Evolutionary conservation across 2,888 invertebrate genomes (phyloP).

Genomic region (Aethes cnicana): DNA sequence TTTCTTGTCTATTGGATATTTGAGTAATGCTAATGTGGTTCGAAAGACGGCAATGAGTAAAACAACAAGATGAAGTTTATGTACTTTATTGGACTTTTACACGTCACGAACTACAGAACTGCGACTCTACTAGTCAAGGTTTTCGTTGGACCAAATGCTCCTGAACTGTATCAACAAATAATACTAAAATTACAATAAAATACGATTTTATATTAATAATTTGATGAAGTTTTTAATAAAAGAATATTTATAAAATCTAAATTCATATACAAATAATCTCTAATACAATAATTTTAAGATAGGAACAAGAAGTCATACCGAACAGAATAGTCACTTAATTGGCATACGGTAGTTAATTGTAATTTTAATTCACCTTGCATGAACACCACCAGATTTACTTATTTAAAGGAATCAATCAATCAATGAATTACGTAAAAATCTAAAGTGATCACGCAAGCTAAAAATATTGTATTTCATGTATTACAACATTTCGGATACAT

Average conservation of each 20-base stretch:
- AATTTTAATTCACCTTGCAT: no score
- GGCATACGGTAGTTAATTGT: no score
- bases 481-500: no score
- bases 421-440: no score
- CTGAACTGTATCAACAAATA: constrained; percentile 62
- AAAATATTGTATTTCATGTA: no score
- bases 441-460: no score
- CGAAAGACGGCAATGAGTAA: constrained; percentile 40
- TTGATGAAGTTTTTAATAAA: constrained; percentile 72
- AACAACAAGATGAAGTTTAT: constrained; percentile 58
- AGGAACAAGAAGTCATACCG: no score
- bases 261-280: constrained; percentile 80
- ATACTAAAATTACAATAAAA: constrained; percentile 56
- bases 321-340: no score
- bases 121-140: constrained; percentile 74
- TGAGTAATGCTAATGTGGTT: no score
- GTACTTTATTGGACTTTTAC: constrained; percentile 73
- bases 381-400: no score
- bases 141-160: constrained; percentile 76
- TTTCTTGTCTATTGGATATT: no score
- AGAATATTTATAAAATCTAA: constrained; percentile 73
- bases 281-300: constrained; percentile 55
- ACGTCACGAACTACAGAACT: constrained; percentile 79
- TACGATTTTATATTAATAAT: constrained; percentile 63
- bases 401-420: no score